Conservation (phyloP, 2,888 invertebrate genomes). For the Caradrina kadenii region DNA sequence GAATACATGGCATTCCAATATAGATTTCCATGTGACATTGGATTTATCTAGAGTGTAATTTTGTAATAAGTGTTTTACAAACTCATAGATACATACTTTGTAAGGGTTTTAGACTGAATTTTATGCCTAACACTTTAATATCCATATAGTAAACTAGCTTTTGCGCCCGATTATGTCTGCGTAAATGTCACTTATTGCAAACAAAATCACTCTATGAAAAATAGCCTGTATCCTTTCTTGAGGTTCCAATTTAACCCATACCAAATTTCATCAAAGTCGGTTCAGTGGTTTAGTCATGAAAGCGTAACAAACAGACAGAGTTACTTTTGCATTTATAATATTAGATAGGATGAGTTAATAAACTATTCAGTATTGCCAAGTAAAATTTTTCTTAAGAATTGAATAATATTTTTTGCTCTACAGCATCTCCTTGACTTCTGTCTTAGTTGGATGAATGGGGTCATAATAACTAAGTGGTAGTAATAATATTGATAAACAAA, state of each 20-base stretch:
- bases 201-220: no score
- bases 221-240: no score
- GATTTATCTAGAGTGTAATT: background rate
- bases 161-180: no score
- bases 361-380: background rate
- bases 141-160: background rate
- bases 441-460: slow-evolving; percentile 2
- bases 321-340: no score
- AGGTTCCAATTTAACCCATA: no score
- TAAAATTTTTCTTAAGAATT: background rate
- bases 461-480: slow-evolving; percentile 5
- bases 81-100: background rate
- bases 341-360: no score
- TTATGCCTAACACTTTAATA: background rate
- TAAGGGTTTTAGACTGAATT: background rate
- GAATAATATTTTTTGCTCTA: background rate
- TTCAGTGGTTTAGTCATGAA: no score
- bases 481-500: slow-evolving; percentile 11
- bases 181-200: no score
- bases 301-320: no score
- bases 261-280: no score
- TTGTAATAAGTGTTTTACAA: background rate
- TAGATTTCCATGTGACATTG: background rate
- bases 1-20: no score
- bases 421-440: background rate